Conservation (phyloP, 1,140 invertebrate species). For the Dendroctonus valens region DNA sequence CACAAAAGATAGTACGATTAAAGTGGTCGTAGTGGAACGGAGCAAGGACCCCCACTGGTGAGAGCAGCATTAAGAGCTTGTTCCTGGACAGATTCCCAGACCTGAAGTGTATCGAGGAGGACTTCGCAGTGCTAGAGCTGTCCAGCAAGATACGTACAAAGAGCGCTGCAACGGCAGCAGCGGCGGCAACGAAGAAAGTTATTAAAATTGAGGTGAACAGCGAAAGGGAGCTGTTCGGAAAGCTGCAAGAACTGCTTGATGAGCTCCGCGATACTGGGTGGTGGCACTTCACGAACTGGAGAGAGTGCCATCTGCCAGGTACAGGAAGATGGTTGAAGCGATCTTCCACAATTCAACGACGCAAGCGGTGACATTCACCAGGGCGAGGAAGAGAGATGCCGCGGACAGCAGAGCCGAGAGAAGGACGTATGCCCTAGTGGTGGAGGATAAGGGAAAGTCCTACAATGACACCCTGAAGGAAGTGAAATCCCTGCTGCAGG, state of each 20-base stretch:
- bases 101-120: background rate
- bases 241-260: background rate
- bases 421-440: background rate
- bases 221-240: background rate
- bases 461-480: background rate
- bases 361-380: background rate
- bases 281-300: background rate
- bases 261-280: background rate
- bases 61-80: background rate
- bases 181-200: too few species aligned
- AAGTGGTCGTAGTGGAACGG: slow-evolving; percentile 2
- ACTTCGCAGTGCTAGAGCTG: slow-evolving; percentile 6
- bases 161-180: background rate
- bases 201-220: slow-evolving; percentile 3
- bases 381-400: slow-evolving; percentile 18
- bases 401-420: slow-evolving; percentile 6
- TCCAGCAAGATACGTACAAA: background rate
- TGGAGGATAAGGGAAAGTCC: background rate
- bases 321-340: background rate
- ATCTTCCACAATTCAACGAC: background rate
- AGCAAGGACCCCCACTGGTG: background rate
- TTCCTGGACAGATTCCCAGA: background rate
- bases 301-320: background rate
- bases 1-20: background rate
- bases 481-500: background rate